Base-by-base conservation (phyloP, 2,113 vertebrate genomes). In the Rhadina sibilatrix region DNA sequence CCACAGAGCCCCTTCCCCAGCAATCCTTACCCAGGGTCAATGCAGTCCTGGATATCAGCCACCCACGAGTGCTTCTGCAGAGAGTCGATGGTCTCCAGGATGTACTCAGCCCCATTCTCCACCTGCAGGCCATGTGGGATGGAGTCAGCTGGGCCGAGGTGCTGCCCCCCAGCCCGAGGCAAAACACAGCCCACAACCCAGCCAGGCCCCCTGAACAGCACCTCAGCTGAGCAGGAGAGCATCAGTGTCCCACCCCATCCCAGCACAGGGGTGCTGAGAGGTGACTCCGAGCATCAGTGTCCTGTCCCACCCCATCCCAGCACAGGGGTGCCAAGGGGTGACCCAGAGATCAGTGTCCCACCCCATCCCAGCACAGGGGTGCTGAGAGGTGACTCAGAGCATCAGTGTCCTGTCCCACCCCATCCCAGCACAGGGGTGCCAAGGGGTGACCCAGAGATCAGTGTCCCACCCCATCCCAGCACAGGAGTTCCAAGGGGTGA, bases 61-160 rank as follows among this genome's bases (percentile, higher is more conserved):
- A 99, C 99, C 99, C 99, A 99, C 0, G 99, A 99, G 97, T 99
- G 99, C 89, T 99, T 99, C 98, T 99, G 99, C 92, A 99, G 98
- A 0, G 99, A 99, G 97, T 99, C 99, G 3, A 99, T 99, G 91
- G 99, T 99, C 98, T 99, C 99, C 98, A 99, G 97, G 97, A 99
- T 99, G 95, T 99, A 99, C 87, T 99, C 99, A 0, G 98, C 99
- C 38, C 99, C 99, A 0, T 99, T 99, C 97, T 99, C 99, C 94
- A 99, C 99, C 98, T 98, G 93, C 23, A 37, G 63, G 46, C 53
- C 31, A 71, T 0, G 13, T 1, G 23, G 74, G 47, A 78, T 56
- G 63, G 35, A 0, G 5, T 94, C 35, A 89, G 57, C 38, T 49
- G 33, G 2, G 25, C n/a, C 1, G 1, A 52, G 31, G 17, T 70